A percentile compares a stretch with the other conserved stretches of the same genome.
Conservation (phyloP, 2,888 invertebrate genomes). For the Rotaria magnacalcarata region DNA sequence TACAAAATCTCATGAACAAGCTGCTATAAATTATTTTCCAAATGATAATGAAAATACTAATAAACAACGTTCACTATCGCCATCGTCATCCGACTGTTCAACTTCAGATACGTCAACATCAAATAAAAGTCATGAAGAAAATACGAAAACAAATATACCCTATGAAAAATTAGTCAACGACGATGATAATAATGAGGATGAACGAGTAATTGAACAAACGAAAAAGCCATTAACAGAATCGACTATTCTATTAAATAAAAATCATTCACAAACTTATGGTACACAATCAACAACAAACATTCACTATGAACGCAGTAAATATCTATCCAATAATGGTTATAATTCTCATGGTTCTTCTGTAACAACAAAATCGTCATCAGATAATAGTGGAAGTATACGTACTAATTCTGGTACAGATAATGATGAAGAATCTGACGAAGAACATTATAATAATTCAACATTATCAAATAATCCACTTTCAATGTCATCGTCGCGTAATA, state of each 20-base stretch:
- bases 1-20: neutral
- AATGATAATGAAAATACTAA: neutral
- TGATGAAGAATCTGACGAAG: slow-evolving; percentile 16
- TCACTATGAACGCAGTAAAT: neutral
- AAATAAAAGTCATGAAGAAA: too few relatives aligned
- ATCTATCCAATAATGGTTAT: neutral
- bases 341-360: slow-evolving; percentile 10
- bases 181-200: too few relatives aligned
- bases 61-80: neutral
- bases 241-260: too few relatives aligned
- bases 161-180: too few relatives aligned
- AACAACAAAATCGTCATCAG: slow-evolving; percentile 27
- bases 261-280: neutral
- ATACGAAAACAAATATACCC: too few relatives aligned
- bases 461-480: neutral
- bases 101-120: neutral
- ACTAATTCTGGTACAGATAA: neutral
- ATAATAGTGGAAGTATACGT: slow-evolving; percentile 26
- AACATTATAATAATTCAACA: too few relatives aligned
- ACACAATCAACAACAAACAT: neutral
- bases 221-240: neutral
- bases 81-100: neutral
- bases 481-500: too few relatives aligned
- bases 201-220: neutral
- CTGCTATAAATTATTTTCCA: neutral